These are phyloP conservation scores for Agrochola lychnidis DNA, from an alignment of 2,888 invertebrate species.

Conservation along the genomic window DNA sequence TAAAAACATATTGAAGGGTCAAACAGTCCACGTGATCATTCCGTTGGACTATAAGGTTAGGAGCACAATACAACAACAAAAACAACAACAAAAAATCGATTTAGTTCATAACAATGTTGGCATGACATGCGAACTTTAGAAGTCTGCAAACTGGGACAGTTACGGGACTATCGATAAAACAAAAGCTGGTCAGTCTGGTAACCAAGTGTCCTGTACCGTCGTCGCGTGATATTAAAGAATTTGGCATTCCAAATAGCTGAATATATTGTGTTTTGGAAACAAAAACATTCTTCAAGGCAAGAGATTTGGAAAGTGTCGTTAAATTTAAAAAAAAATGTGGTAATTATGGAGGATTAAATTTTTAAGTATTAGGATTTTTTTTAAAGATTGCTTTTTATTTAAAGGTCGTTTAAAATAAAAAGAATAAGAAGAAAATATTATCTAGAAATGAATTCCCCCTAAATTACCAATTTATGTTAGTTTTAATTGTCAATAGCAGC, in stretches of 20 bases:
- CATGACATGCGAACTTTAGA: slow-evolving; percentile 83
- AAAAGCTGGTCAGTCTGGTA: slow-evolving; percentile 57
- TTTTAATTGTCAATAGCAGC: slow-evolving; percentile 69
- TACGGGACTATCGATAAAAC: slow-evolving; percentile 49
- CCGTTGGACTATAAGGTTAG: slow-evolving; percentile 79
- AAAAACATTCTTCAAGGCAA: slow-evolving; percentile 19
- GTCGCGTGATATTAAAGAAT: slow-evolving; percentile 26
- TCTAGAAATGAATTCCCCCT: slow-evolving; percentile 36
- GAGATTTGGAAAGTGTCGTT: slow-evolving; percentile 11
- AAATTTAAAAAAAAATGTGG: slow-evolving; percentile 29
- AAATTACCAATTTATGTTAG: slow-evolving; percentile 65
- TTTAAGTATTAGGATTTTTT: neutral
- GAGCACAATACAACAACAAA: slow-evolving; percentile 77
- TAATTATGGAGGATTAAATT: slow-evolving; percentile 32
- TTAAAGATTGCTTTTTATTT: neutral
- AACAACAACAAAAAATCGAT: slow-evolving; percentile 62
- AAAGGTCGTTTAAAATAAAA: neutral
- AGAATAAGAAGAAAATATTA: neutral
- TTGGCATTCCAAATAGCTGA: slow-evolving; percentile 23
- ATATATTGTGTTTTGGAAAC: slow-evolving; percentile 18
- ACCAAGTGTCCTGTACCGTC: slow-evolving; percentile 64
- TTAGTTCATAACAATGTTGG: slow-evolving; percentile 77
- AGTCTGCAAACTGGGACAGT: slow-evolving; percentile 64
- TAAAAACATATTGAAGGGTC: slow-evolving; percentile 64
- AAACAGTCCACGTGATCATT: slow-evolving; percentile 79